phyloP scores from a whole-genome alignment of 2,797 vertebrate species.

The Hyperoplus lanceolatus region DNA sequence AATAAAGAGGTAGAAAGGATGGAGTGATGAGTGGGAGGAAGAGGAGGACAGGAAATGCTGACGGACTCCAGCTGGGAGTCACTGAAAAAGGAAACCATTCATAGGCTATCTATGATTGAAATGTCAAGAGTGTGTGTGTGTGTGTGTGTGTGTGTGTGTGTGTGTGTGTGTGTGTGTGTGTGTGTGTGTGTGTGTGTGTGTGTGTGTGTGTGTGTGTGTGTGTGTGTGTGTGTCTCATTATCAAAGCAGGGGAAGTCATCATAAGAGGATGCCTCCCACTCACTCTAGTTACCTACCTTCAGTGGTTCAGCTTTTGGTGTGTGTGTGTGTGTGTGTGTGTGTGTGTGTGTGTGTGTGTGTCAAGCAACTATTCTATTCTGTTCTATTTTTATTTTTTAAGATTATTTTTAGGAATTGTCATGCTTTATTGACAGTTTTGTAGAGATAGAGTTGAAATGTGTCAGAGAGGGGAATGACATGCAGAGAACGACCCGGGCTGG shows the following conservation, averaged over 20 bases:
- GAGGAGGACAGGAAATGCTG: constrained; percentile 19
- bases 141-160: neutral
- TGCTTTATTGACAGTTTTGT: too few species aligned
- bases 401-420: too few species aligned
- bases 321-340: neutral
- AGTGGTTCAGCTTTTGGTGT: constrained; percentile 10
- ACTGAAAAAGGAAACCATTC: constrained; percentile 51
- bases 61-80: constrained; percentile 51
- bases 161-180: constrained; percentile 21
- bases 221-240: neutral
- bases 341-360: constrained; percentile 1
- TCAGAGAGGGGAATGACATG: too few species aligned
- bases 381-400: too few species aligned
- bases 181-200: constrained; percentile 7
- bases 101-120: constrained; percentile 47
- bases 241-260: constrained; percentile 51
- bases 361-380: too few species aligned
- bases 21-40: neutral
- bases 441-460: too few species aligned
- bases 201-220: neutral
- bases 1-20: neutral
- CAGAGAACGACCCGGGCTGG: too few species aligned
- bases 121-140: constrained; percentile 37
- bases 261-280: constrained; percentile 13
- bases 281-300: constrained; percentile 1